Conservation (phyloP, 2,113 vertebrate genomes). For the Recurvirostra avosetta region DNA sequence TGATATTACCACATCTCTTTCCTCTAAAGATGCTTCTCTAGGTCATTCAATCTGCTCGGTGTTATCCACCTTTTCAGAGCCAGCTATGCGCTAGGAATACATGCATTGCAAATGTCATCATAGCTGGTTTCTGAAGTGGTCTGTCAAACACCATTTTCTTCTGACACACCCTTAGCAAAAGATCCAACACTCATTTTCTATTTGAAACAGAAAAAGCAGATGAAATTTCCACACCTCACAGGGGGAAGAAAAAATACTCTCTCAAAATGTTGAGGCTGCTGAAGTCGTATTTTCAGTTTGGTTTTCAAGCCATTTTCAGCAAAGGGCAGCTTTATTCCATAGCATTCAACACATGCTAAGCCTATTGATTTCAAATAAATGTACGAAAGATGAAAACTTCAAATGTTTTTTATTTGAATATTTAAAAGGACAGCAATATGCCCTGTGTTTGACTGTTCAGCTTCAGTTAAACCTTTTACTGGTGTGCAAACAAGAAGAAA, state of each 20-base stretch:
- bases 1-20: not conserved
- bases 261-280: conserved; percentile 9
- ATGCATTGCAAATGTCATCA: conserved; percentile 11
- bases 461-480: conserved; percentile 70
- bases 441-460: conserved; percentile 58
- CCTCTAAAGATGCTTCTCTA: not conserved
- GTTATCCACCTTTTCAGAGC: conserved; percentile 20
- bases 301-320: not conserved
- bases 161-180: not conserved
- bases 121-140: conserved; percentile 29
- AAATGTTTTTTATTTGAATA: not conserved
- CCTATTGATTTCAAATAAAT: conserved; percentile 24
- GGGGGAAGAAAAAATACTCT: not conserved
- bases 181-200: not conserved
- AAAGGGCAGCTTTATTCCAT: not conserved
- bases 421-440: conserved; percentile 29
- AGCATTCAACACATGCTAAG: not conserved
- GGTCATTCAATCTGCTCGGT: conserved; percentile 10
- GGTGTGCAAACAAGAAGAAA: conserved; percentile 54
- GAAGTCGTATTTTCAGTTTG: not conserved
- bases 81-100: not conserved
- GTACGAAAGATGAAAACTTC: conserved; percentile 19
- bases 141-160: conserved; percentile 1
- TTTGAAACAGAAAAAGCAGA: conserved; percentile 15
- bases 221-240: conserved; percentile 1